Percentiles rank a stretch among this genome's conserved stretches.
phyloP scores from a whole-genome alignment of 2,888 invertebrate species.

The Exocentrus adspersus region DNA sequence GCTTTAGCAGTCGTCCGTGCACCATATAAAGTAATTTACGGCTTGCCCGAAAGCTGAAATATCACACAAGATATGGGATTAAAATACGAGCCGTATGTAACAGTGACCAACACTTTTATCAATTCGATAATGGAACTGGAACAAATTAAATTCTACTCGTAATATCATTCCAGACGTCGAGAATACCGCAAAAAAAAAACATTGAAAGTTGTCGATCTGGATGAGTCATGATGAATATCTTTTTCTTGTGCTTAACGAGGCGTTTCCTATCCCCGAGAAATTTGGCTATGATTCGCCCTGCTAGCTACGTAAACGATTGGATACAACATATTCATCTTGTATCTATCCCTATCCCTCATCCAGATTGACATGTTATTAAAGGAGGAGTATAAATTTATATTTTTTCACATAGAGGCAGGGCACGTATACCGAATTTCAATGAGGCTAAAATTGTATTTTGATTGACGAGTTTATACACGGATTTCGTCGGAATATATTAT shows the following conservation, averaged over 20 bases:
- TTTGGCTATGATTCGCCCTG: neutral
- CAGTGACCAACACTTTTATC: neutral
- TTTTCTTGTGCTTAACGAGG: neutral
- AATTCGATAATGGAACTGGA: neutral
- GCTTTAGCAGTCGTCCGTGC: neutral
- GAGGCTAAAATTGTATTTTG: slow-evolving; percentile 1
- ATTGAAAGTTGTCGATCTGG: no score
- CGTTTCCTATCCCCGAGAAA: neutral
- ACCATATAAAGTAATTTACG: slow-evolving; percentile 19
- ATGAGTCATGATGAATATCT: neutral
- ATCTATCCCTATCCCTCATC: slow-evolving; percentile 1
- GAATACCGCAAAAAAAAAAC: no score
- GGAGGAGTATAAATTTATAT: slow-evolving; percentile 7
- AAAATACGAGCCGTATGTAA: neutral
- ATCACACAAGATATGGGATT: neutral
- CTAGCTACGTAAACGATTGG: neutral
- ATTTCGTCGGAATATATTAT: neutral
- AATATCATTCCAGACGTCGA: no score
- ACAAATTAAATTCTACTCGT: no score
- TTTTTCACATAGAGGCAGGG: neutral
- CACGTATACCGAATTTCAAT: slow-evolving; percentile 4
- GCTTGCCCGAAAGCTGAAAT: slow-evolving; percentile 3
- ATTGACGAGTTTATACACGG: neutral
- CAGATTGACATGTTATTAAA: slow-evolving; percentile 15
- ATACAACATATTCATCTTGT: slow-evolving; percentile 2